Conservation (phyloP, 2,113 vertebrate genomes). For the Cranoglanis bouderius region DNA sequence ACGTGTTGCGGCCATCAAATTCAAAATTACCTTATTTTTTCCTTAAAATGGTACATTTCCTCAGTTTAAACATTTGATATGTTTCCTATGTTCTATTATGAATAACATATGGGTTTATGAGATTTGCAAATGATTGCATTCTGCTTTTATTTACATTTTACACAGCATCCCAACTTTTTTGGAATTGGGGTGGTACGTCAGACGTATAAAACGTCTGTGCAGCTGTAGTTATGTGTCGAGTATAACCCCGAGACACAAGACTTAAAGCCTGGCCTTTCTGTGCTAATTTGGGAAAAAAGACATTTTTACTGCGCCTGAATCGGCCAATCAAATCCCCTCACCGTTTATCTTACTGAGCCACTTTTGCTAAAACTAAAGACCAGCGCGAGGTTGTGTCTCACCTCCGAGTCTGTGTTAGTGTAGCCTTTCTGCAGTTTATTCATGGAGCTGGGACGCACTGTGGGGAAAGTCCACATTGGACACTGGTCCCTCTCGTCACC, state of each 20-base stretch:
- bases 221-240: neutral
- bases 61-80: too few relatives aligned
- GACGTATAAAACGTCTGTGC: neutral
- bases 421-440: constrained; percentile 87
- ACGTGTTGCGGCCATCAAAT: too few relatives aligned
- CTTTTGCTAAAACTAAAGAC: neutral
- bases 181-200: too few relatives aligned
- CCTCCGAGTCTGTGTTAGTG: constrained; percentile 82
- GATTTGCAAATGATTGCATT: too few relatives aligned
- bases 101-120: too few relatives aligned
- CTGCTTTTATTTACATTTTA: too few relatives aligned
- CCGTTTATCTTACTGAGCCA: neutral
- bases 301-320: neutral
- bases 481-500: constrained; percentile 86
- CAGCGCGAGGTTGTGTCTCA: constrained; percentile 49
- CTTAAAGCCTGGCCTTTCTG: neutral
- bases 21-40: too few relatives aligned
- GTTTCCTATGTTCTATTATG: too few relatives aligned
- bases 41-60: too few relatives aligned
- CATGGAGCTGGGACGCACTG: constrained; percentile 87
- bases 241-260: neutral
- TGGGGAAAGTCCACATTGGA: constrained; percentile 95
- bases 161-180: too few relatives aligned
- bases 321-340: neutral
- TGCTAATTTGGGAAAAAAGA: neutral